These are phyloP conservation scores for Spisula solida DNA, from an alignment of 2,888 invertebrate genomes.

Conservation along the genomic window DNA sequence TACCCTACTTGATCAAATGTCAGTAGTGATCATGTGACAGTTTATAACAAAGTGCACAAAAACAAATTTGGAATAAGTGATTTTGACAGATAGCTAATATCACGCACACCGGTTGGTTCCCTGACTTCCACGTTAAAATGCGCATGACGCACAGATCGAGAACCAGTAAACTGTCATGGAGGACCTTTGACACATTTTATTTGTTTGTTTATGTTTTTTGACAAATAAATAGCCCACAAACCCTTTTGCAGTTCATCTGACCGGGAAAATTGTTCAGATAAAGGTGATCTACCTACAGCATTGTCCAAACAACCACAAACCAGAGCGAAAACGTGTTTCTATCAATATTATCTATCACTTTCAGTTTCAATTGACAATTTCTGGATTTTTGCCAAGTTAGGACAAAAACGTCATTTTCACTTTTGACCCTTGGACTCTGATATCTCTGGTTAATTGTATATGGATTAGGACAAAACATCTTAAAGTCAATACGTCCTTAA, in stretches of 20 bases:
- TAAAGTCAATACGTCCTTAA: too few species aligned
- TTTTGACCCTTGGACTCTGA: too few species aligned
- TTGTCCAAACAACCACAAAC: too few species aligned
- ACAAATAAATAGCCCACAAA: not conserved
- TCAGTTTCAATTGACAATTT: not conserved
- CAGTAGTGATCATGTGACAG: too few species aligned
- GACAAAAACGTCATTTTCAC: not conserved
- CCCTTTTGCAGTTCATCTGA: not conserved
- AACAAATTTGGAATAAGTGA: not conserved
- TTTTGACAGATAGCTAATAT: not conserved
- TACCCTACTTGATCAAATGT: too few species aligned
- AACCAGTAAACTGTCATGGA: slow-evolving; percentile 44
- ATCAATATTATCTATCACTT: not conserved
- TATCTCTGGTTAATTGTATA: too few species aligned
- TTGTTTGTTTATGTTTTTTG: slow-evolving; percentile 9
- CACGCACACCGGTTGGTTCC: not conserved
- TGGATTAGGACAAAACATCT: too few species aligned
- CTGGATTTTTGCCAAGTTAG: not conserved
- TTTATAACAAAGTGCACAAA: too few species aligned
- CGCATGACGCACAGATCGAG: not conserved
- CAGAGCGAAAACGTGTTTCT: too few species aligned
- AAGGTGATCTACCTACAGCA: not conserved
- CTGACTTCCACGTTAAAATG: not conserved
- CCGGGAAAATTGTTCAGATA: not conserved
- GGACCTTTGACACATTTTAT: slow-evolving; percentile 22